Base-by-base conservation (phyloP, 2,797 vertebrate genomes). In the Notamacropus eugenii region DNA sequence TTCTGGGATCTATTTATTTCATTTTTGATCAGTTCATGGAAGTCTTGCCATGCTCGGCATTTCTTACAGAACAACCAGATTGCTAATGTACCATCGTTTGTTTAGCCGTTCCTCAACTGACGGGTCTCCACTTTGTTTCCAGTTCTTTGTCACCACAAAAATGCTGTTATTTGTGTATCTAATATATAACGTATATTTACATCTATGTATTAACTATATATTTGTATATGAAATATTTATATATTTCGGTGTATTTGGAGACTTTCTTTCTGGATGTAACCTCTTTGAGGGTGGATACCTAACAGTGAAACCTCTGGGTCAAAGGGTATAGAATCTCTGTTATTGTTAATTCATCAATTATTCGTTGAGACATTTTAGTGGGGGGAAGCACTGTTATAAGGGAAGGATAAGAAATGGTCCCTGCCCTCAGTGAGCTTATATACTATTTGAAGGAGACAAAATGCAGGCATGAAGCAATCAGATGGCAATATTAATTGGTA, bases 401-500 rank as follows among this genome's bases (percentile, higher is more conserved):
- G 91, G 6, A 92, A 4, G 46, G 5, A 8, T 22, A 62, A 93
- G 55, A 54, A 13, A 56, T 28, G 19, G 62, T 55, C 74, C 56
- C 91, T 54, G 67, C 4, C 52, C 67, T 29, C 27, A 93, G 62
- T 40, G 57, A 95, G 93, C 54, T 55, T 87, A 55, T 0, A 50
- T 56, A 22, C 4, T 57, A 22, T 1, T 31, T 94, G 58, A 52
- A 24, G 22, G 54, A 82, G n/a, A 57, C 22, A 96, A 90, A 40
- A 24, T 27, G 22, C n/a, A 82, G 19, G 46, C 28, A 90, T 24
- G 34, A 91, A 93, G 91, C 87, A 22, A 91, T 67, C 91, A 93
- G 58, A 57, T 87, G 93, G 11, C 16, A 19, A 58, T 40, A 93
- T 94, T 95, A 55, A 62, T 93, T 94, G 57, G 90, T 96, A 92